phyloP scores from a whole-genome alignment of 2,888 invertebrate genomes.

The Drepana falcataria region DNA sequence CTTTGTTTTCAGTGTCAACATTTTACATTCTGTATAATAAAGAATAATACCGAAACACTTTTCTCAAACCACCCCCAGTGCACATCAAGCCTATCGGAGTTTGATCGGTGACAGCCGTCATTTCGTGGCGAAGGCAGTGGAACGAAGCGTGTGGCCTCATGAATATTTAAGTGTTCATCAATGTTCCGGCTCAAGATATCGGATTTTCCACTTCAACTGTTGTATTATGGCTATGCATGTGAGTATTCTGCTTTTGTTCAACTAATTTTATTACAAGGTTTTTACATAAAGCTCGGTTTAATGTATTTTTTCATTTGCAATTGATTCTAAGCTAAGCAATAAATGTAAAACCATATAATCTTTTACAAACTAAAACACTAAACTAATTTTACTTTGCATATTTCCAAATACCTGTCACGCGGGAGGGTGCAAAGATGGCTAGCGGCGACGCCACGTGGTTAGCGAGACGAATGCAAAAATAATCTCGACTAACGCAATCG shows the following conservation, averaged over 20 bases:
- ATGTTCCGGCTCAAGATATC: slow-evolving; percentile 67
- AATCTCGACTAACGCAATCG: no score
- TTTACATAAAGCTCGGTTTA: not conserved
- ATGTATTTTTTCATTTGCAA: no score
- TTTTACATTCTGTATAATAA: not conserved
- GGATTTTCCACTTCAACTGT: slow-evolving; percentile 63
- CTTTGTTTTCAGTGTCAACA: no score
- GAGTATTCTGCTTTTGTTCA: slow-evolving; percentile 1
- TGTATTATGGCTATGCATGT: slow-evolving; percentile 34
- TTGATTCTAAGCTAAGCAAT: no score
- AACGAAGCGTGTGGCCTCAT: slow-evolving; percentile 43
- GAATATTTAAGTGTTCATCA: slow-evolving; percentile 71
- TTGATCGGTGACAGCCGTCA: slow-evolving; percentile 54
- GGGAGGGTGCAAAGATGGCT: no score
- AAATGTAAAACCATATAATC: no score
- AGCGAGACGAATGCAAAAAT: no score
- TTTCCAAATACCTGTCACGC: no score
- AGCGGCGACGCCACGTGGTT: no score
- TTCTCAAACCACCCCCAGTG: not conserved
- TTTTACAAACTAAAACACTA: no score
- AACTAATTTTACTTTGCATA: no score
- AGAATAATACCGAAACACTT: no score
- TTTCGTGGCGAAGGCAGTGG: slow-evolving; percentile 42
- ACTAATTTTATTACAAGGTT: not conserved
- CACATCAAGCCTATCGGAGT: slow-evolving; percentile 7